phyloP scores from a whole-genome alignment of 2,888 invertebrate species.

The Lasius fuliginosus region DNA sequence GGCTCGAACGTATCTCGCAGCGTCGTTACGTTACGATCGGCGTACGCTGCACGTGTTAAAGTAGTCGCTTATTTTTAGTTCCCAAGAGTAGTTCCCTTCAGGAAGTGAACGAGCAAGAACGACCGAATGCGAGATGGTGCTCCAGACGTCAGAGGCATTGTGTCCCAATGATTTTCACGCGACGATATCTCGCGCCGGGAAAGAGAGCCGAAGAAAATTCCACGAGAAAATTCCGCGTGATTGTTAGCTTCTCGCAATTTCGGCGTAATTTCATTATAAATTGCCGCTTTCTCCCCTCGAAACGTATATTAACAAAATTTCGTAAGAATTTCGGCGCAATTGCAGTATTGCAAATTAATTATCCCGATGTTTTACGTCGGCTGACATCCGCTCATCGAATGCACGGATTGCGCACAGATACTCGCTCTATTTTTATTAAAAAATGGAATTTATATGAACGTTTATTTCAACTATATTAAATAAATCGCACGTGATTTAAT shows the following conservation, averaged over 20 bases:
- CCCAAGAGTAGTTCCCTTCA: constrained; percentile 70
- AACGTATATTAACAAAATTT: not conserved
- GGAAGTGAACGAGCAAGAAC: constrained; percentile 73
- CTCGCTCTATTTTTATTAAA: not conserved
- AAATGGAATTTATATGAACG: constrained; percentile 5
- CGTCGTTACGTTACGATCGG: constrained; percentile 65
- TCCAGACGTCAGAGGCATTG: constrained; percentile 65
- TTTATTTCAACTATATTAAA: not conserved
- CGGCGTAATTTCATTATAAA: not conserved
- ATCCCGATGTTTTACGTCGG: not conserved
- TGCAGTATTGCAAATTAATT: not conserved
- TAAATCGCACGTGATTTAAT: constrained; percentile 13
- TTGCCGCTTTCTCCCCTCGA: not conserved
- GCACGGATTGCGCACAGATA: not conserved
- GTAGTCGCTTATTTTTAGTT: constrained; percentile 78
- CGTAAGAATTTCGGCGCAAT: not conserved
- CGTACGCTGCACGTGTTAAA: constrained; percentile 76
- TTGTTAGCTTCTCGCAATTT: constrained; percentile 4
- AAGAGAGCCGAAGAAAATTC: not conserved
- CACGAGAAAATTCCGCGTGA: not conserved
- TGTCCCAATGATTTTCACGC: constrained; percentile 65
- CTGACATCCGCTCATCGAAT: not conserved
- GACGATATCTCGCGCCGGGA: not conserved
- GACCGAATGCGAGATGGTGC: constrained; percentile 47
- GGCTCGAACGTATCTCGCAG: constrained; percentile 54